Evolutionary conservation across 2,113 vertebrate species (phyloP).

Genomic region (Hyperopisus bebe): DNA sequence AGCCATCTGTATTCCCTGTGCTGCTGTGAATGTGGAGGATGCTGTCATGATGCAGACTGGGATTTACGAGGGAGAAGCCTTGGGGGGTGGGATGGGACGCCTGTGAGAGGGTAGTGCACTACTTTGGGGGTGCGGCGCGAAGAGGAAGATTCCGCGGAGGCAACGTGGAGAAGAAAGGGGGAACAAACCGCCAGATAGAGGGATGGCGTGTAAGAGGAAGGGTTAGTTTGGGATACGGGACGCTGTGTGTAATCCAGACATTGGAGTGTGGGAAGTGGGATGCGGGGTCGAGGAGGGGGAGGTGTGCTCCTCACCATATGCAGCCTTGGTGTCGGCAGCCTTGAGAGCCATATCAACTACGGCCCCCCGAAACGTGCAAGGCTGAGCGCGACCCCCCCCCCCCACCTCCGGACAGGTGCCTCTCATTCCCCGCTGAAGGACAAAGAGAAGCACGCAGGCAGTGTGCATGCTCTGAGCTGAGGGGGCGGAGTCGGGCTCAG

Average conservation of each 20-base stretch:
- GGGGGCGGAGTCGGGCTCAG: background rate
- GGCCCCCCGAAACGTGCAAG: conserved; percentile 34
- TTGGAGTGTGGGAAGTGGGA: conserved; percentile 23
- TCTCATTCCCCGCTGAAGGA: conserved; percentile 36
- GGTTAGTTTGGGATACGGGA: conserved; percentile 6
- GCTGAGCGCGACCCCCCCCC: conserved; percentile 40
- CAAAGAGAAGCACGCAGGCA: conserved; percentile 7
- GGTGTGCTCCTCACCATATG: background rate
- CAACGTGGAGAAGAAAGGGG: background rate
- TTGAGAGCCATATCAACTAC: conserved; percentile 46
- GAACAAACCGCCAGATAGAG: background rate
- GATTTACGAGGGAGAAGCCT: conserved; percentile 16
- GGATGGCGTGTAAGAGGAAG: background rate
- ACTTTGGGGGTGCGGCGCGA: background rate
- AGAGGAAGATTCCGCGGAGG: background rate
- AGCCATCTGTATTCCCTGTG: conserved; percentile 36
- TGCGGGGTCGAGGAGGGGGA: background rate
- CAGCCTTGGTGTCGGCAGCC: conserved; percentile 29
- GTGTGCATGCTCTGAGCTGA: background rate
- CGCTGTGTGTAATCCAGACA: background rate
- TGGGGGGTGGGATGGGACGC: background rate
- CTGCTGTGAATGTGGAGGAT: conserved; percentile 24
- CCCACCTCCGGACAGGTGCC: conserved; percentile 42
- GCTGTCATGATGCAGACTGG: conserved; percentile 13
- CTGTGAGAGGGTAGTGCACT: background rate